phyloP scores from a whole-genome alignment of 2,113 vertebrate species.

The Trematocara zebra region DNA sequence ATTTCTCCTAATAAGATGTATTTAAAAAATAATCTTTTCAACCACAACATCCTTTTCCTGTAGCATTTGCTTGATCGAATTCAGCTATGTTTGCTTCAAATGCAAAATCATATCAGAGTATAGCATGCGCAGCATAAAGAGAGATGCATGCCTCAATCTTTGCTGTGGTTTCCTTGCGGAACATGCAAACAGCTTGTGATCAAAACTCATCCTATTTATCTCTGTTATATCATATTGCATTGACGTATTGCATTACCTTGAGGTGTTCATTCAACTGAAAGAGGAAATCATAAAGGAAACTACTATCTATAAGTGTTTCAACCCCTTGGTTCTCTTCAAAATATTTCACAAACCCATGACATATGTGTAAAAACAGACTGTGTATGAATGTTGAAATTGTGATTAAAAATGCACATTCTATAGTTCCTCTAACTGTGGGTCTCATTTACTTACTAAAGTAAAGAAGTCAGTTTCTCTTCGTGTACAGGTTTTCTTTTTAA shows the following conservation, averaged over 20 bases:
- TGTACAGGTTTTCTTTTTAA: background rate
- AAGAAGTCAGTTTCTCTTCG: background rate
- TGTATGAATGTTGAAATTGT: background rate
- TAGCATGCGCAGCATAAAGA: background rate
- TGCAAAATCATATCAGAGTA: background rate
- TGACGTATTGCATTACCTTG: background rate
- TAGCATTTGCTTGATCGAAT: background rate
- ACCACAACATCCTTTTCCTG: background rate
- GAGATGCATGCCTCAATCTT: background rate
- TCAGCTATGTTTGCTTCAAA: background rate
- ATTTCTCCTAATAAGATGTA: fast-evolving
- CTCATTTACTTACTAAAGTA: background rate
- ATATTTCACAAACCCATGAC: background rate
- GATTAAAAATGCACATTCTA: background rate
- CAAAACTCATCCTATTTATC: background rate
- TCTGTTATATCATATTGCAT: background rate
- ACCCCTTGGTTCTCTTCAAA: background rate
- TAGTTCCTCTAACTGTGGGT: background rate
- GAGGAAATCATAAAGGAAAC: background rate
- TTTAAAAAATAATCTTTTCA: background rate
- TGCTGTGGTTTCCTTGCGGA: background rate
- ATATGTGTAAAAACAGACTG: background rate
- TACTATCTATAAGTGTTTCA: background rate
- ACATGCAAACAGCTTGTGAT: background rate
- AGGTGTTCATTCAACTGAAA: background rate